phyloP scores from a whole-genome alignment of 2,797 vertebrate species.

The Chaetophractus vellerosus region DNA sequence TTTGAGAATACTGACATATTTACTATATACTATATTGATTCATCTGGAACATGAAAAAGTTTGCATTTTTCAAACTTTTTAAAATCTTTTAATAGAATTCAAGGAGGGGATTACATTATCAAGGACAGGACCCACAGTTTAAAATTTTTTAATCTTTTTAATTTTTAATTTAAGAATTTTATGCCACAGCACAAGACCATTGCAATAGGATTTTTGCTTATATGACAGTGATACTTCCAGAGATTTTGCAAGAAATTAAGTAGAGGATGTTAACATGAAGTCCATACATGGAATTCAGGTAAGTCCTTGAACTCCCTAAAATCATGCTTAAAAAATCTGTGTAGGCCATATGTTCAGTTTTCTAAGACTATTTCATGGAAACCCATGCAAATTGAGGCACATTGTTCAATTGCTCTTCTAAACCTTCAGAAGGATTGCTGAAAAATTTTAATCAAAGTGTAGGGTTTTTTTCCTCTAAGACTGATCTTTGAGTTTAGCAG shows the following conservation, averaged over 20 bases:
- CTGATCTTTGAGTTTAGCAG: neutral
- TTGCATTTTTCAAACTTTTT: too few relatives aligned
- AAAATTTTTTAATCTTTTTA: neutral
- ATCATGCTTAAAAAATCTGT: neutral
- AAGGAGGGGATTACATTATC: too few relatives aligned
- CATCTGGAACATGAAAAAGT: too few relatives aligned
- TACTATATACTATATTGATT: too few relatives aligned
- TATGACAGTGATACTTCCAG: neutral
- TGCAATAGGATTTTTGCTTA: neutral
- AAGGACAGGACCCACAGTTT: neutral
- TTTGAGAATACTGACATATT: too few relatives aligned
- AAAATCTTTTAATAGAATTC: too few relatives aligned
- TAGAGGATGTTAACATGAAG: neutral
- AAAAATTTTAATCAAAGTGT: neutral
- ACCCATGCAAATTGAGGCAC: rapidly evolving
- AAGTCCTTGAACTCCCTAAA: neutral
- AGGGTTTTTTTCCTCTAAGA: neutral
- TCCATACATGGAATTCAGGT: neutral
- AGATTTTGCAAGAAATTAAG: neutral
- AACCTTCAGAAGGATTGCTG: neutral
- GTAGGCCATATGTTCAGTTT: neutral
- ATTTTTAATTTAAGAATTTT: neutral
- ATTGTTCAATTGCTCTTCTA: neutral
- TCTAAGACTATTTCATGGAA: neutral
- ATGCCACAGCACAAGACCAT: neutral